A percentile compares a stretch with the other conserved stretches of the same genome.
Evolutionary conservation across 1,140 invertebrate species (phyloP).

Genomic region (Thaumatotibia leucotreta): DNA sequence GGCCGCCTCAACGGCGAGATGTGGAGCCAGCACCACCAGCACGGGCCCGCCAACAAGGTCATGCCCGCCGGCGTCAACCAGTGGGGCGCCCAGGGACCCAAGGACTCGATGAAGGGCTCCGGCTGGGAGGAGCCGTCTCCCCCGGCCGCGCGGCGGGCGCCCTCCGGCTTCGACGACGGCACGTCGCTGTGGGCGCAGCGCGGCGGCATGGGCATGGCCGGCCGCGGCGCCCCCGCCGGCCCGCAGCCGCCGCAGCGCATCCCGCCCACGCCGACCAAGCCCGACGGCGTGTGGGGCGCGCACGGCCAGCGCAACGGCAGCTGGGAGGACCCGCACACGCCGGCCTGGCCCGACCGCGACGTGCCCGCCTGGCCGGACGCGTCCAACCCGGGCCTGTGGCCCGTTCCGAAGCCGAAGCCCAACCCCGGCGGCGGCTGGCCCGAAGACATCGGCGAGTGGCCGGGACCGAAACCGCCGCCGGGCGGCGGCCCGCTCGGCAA

Average conservation of each 20-base stretch:
- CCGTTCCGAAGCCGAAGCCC: slow-evolving; percentile 66
- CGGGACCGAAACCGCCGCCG: slow-evolving; percentile 78
- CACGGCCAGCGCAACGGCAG: slow-evolving; percentile 69
- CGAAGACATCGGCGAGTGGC: slow-evolving; percentile 81
- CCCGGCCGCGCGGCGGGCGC: slow-evolving; percentile 86
- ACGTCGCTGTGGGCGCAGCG: slow-evolving; percentile 93
- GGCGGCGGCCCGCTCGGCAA: slow-evolving; percentile 77
- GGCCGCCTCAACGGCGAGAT: slow-evolving; percentile 85
- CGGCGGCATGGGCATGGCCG: slow-evolving; percentile 65
- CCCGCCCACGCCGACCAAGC: slow-evolving; percentile 72
- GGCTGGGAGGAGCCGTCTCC: slow-evolving; percentile 95
- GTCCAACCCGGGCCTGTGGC: slow-evolving; percentile 69
- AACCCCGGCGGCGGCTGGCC: slow-evolving; percentile 69
- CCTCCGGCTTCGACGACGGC: slow-evolving; percentile 91
- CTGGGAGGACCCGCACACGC: slow-evolving; percentile 79
- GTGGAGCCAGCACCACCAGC: slow-evolving; percentile 85
- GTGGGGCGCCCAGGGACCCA: slow-evolving; percentile 80
- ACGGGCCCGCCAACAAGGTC: slow-evolving; percentile 75
- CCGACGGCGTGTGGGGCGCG: slow-evolving; percentile 76
- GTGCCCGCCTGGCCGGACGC: slow-evolving; percentile 78
- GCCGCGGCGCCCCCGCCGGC: slow-evolving; percentile 46
- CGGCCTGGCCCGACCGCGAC: slow-evolving; percentile 83
- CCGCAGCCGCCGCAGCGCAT: slow-evolving; percentile 55
- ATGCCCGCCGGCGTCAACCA: slow-evolving; percentile 79
- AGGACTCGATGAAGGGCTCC: slow-evolving; percentile 79